phyloP scores from a whole-genome alignment of 2,888 invertebrate genomes.

The Nomada goodeniana region DNA sequence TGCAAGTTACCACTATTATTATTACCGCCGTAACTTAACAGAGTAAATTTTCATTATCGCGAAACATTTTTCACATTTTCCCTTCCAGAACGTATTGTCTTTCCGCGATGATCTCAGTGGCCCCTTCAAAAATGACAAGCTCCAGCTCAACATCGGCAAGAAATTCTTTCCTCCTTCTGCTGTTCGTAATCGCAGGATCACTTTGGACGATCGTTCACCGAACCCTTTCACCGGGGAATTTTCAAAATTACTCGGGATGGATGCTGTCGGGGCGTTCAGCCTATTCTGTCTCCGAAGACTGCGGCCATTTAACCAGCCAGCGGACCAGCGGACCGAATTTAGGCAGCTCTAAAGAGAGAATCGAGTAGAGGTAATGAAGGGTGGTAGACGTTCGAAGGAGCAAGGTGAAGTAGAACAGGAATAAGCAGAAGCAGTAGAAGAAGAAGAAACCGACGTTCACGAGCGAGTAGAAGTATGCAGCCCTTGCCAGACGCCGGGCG shows the following conservation, averaged over 20 bases:
- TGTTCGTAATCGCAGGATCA: neutral
- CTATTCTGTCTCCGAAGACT: constrained; percentile 24
- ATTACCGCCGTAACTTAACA: no score
- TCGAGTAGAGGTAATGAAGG: constrained; percentile 45
- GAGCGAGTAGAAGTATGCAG: constrained; percentile 49
- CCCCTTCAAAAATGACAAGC: no score
- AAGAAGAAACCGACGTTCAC: constrained; percentile 53
- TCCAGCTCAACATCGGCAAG: no score
- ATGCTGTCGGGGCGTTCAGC: neutral
- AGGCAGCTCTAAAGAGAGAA: constrained; percentile 12
- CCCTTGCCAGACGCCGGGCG: constrained; percentile 70
- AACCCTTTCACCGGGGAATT: constrained; percentile 23
- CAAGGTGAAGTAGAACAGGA: constrained; percentile 21
- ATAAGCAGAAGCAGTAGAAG: constrained; percentile 22
- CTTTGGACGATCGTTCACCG: constrained; percentile 39
- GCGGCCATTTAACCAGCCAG: constrained; percentile 40
- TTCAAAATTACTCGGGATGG: constrained; percentile 45
- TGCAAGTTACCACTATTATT: no score
- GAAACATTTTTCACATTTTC: no score
- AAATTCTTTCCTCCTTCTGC: no score
- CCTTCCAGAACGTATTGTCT: no score
- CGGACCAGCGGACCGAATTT: constrained; percentile 46
- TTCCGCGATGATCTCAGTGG: no score
- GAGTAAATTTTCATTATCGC: no score
- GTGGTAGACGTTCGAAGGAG: constrained; percentile 37